A percentile compares a stretch with the other conserved stretches of the same genome.
Conservation (phyloP, 1,140 invertebrate genomes). For the Drosophila santomea region DNA sequence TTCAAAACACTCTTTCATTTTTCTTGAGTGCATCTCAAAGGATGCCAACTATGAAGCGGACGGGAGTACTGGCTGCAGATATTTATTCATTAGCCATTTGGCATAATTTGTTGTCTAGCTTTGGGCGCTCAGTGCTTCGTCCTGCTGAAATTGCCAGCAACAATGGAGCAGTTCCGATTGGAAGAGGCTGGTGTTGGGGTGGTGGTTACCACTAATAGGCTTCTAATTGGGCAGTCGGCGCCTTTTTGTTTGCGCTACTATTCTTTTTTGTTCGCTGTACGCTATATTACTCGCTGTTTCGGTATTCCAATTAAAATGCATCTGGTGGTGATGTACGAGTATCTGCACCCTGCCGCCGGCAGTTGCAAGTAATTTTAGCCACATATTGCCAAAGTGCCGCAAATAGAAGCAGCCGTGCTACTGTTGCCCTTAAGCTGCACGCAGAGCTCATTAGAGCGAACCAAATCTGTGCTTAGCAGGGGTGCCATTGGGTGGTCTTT, state of each 20-base stretch:
- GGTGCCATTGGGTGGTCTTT: neutral
- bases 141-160: constrained; percentile 38
- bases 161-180: constrained; percentile 19
- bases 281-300: constrained; percentile 28
- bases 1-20: neutral
- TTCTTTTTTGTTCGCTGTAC: constrained; percentile 8
- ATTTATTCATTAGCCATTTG: constrained; percentile 77
- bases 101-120: constrained; percentile 59
- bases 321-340: constrained; percentile 46
- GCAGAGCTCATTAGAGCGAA: constrained; percentile 51
- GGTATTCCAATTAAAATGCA: constrained; percentile 76
- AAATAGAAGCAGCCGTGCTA: constrained; percentile 14
- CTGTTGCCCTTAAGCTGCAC: constrained; percentile 47
- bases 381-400: constrained; percentile 55
- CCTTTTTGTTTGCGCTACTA: constrained; percentile 24
- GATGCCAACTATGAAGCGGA: neutral
- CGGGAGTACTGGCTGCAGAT: constrained; percentile 18
- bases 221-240: constrained; percentile 62
- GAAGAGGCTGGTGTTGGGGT: neutral
- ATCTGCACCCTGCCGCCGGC: constrained; percentile 47
- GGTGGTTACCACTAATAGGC: constrained; percentile 61
- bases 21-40: constrained; percentile 1
- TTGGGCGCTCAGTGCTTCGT: constrained; percentile 34
- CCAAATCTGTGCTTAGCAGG: constrained; percentile 47
- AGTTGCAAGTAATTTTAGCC: constrained; percentile 65